A percentile compares a stretch with the other conserved stretches of the same genome.
These are phyloP conservation scores for Drosophila bifasciata DNA, from an alignment of 1,140 invertebrate species.

Conservation along the genomic window DNA sequence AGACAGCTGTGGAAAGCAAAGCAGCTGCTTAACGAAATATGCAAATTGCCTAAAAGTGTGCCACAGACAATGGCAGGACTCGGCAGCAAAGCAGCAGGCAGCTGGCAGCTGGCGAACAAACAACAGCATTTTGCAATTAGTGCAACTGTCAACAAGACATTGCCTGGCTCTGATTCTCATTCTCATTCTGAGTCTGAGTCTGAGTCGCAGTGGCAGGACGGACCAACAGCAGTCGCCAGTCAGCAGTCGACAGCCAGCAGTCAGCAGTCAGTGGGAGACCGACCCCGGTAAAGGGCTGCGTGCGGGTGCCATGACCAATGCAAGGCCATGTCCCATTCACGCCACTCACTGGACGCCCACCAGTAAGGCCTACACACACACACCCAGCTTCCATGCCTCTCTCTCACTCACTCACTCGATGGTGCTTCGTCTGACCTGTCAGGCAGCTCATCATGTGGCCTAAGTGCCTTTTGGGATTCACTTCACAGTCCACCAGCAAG, in stretches of 20 bases:
- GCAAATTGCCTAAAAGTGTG: constrained; percentile 76
- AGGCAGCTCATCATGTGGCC: constrained; percentile 62
- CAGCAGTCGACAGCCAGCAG: background rate
- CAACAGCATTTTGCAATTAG: constrained; percentile 80
- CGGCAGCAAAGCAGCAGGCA: background rate
- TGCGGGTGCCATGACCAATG: constrained; percentile 50
- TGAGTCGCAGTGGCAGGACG: background rate
- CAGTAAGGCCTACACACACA: constrained; percentile 21
- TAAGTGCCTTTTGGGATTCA: constrained; percentile 49
- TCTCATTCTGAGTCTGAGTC: constrained; percentile 1
- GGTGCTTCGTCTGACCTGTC: constrained; percentile 40
- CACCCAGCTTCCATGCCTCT: background rate
- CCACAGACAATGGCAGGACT: constrained; percentile 47
- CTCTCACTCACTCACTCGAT: background rate
- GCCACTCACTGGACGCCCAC: constrained; percentile 51
- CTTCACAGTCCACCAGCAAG: constrained; percentile 1
- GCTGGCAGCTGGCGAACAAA: constrained; percentile 39
- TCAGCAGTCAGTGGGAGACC: background rate
- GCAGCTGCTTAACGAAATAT: constrained; percentile 75
- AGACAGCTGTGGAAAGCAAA: background rate
- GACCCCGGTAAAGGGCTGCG: background rate
- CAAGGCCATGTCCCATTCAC: constrained; percentile 66
- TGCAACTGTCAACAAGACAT: constrained; percentile 74
- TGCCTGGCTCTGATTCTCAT: constrained; percentile 20
- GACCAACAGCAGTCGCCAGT: constrained; percentile 2